Percentiles rank a stretch among this genome's conserved stretches.
Evolutionary conservation across 1,140 invertebrate genomes (phyloP).

Genomic region (Gerris buenoi): DNA sequence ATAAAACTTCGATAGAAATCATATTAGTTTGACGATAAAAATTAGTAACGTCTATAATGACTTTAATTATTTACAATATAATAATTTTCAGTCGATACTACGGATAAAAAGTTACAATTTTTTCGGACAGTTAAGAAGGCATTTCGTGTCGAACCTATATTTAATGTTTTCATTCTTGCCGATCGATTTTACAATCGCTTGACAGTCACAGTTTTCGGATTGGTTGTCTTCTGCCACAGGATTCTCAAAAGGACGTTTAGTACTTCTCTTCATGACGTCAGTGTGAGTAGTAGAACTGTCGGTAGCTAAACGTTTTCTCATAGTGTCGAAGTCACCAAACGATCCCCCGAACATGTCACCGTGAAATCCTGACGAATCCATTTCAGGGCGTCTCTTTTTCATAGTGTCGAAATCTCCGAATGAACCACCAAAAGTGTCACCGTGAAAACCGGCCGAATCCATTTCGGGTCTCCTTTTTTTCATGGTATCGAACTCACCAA

Average conservation of each 20-base stretch:
- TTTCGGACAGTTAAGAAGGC: background rate
- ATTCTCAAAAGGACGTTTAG: background rate
- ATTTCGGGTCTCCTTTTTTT: constrained; percentile 25
- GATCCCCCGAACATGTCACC: constrained; percentile 29
- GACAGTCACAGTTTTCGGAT: background rate
- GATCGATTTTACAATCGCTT: background rate
- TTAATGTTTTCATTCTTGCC: background rate
- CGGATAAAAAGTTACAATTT: background rate
- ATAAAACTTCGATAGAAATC: background rate
- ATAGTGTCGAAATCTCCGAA: constrained; percentile 27
- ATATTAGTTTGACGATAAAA: background rate
- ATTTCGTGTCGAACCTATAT: background rate
- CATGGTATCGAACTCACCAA: constrained; percentile 34
- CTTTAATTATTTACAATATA: background rate
- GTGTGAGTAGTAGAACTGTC: constrained; percentile 16
- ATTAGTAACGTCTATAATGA: background rate
- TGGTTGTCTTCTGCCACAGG: background rate
- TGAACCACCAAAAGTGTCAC: constrained; percentile 27
- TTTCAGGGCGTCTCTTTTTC: constrained; percentile 24
- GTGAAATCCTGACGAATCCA: constrained; percentile 23
- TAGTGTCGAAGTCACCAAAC: constrained; percentile 31
- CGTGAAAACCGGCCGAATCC: constrained; percentile 25
- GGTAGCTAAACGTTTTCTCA: constrained; percentile 22
- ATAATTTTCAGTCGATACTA: background rate
- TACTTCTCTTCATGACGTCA: background rate